Percentiles rank a stretch among this genome's conserved stretches.
Evolutionary conservation across 2,113 vertebrate species (phyloP).

Genomic region (Edolisoma coerulescens): DNA sequence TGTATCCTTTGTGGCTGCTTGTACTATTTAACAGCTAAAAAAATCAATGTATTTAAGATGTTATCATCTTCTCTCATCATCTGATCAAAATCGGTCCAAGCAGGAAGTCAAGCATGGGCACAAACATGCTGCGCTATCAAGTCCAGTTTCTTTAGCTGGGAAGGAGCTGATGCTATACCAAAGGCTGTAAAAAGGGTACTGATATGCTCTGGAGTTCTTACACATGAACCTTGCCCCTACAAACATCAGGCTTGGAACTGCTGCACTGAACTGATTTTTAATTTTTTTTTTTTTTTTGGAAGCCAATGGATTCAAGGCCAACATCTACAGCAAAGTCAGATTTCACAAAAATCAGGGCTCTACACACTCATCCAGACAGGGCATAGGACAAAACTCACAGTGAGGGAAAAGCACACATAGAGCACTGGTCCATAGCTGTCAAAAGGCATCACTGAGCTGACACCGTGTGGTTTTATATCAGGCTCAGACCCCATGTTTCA

Average conservation of each 20-base stretch:
- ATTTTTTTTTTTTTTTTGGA: background rate
- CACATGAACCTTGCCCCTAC: background rate
- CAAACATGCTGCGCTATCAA: background rate
- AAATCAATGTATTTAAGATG: background rate
- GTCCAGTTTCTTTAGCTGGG: background rate
- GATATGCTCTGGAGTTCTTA: background rate
- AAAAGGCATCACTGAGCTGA: background rate
- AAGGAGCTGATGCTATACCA: background rate
- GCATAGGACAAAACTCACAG: background rate
- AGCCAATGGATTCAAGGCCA: background rate
- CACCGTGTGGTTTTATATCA: background rate
- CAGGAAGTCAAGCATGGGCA: background rate
- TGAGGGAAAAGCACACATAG: background rate
- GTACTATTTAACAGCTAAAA: background rate
- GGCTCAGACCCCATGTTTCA: background rate
- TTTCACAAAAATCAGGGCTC: background rate
- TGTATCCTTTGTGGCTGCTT: background rate
- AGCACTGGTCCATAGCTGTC: background rate
- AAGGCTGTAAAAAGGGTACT: background rate
- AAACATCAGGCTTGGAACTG: background rate
- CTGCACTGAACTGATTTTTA: background rate
- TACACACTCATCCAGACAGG: accelerated
- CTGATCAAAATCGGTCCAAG: background rate
- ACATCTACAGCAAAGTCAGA: background rate
- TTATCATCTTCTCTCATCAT: background rate